Conservation (phyloP, 2,113 vertebrate genomes). For the Solea senegalensis region DNA sequence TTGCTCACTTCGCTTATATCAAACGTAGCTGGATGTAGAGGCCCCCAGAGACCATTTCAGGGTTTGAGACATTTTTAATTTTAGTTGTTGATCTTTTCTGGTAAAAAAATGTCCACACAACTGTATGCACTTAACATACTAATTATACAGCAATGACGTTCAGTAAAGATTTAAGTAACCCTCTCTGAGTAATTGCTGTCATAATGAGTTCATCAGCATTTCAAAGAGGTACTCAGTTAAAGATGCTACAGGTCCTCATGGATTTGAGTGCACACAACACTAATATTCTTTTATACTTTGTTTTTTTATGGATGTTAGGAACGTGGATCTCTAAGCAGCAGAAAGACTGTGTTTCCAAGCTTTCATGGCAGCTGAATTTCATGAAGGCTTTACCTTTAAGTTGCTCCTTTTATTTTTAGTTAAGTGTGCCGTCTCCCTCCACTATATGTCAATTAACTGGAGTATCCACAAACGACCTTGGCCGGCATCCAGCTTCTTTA, state of each 20-base stretch:
- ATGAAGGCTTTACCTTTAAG: slow-evolving; percentile 17
- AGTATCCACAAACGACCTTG: slow-evolving; percentile 70
- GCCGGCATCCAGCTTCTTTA: slow-evolving; percentile 55
- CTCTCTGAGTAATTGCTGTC: not conserved
- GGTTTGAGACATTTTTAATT: slow-evolving; percentile 8
- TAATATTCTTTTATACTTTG: too few species aligned
- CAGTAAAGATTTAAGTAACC: slow-evolving; percentile 2
- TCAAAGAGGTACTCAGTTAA: not conserved
- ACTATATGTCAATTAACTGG: slow-evolving; percentile 54
- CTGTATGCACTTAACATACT: not conserved
- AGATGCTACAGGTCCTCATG: not conserved
- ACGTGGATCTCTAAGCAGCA: not conserved
- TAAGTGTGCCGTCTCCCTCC: slow-evolving; percentile 47
- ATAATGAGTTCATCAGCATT: not conserved
- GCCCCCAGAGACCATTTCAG: not conserved
- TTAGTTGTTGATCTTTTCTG: not conserved
- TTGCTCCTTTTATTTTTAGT: slow-evolving; percentile 20
- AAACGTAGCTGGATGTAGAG: not conserved
- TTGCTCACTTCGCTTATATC: slow-evolving; percentile 7
- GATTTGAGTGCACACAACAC: not conserved
- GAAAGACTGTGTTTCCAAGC: not conserved
- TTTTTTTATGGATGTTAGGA: too few species aligned
- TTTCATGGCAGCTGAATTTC: slow-evolving; percentile 2
- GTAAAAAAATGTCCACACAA: not conserved
- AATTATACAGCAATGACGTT: slow-evolving; percentile 7